Percentiles rank a stretch among this genome's conserved stretches.
Conservation (phyloP, 37 sponge, comb jelly and placozoan genomes). For the Bolinopsis microptera region DNA sequence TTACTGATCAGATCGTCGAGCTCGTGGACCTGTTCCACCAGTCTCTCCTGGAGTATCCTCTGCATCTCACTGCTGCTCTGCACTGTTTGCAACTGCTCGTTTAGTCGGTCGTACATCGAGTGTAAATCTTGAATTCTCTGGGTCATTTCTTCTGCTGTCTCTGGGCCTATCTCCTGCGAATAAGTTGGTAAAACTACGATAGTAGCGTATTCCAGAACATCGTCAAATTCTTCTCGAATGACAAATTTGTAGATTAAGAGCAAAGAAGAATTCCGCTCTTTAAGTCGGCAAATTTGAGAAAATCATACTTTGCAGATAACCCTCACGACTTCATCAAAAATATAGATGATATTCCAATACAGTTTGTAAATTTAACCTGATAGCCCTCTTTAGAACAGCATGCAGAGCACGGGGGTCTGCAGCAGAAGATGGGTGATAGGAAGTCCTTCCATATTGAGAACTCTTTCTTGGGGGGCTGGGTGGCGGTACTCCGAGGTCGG, state of each 20-base stretch:
- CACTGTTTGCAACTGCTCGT: constrained; percentile 36
- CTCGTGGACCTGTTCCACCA: constrained; percentile 57
- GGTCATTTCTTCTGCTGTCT: constrained; percentile 21
- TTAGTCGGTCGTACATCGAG: neutral
- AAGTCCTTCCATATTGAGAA: constrained; percentile 1
- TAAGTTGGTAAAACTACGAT: too few relatives aligned
- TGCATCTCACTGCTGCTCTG: constrained; percentile 62
- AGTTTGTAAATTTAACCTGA: neutral
- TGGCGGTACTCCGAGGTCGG: neutral
- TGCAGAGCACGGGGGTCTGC: neutral
- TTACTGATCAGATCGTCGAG: constrained; percentile 34
- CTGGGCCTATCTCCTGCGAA: constrained; percentile 54
- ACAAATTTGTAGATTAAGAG: too few relatives aligned
- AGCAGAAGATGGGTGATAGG: neutral
- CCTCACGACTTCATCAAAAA: neutral
- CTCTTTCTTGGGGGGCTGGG: neutral
- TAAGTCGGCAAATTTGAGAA: too few relatives aligned
- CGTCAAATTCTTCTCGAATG: too few relatives aligned
- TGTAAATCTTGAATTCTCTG: constrained; percentile 30
- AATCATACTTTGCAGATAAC: neutral
- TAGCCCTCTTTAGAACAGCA: constrained; percentile 3
- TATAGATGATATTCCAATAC: neutral
- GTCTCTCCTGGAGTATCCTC: constrained; percentile 39
- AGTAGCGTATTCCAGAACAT: too few relatives aligned
- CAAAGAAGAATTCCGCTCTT: too few relatives aligned